phyloP scores from a whole-genome alignment of 2,797 vertebrate species.

The Dermochelys coriacea region DNA sequence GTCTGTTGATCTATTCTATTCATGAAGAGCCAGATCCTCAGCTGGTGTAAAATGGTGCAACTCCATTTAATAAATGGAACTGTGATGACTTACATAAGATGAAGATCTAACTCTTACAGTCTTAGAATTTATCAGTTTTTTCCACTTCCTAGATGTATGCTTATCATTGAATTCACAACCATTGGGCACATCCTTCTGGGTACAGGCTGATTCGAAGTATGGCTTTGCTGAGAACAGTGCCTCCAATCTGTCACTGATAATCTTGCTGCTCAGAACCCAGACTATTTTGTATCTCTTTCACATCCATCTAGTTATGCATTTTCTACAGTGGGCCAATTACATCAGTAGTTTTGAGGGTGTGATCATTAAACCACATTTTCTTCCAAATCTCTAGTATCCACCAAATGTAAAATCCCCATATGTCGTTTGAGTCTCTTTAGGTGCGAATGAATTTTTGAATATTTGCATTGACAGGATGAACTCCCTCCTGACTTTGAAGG shows the following conservation, averaged over 20 bases:
- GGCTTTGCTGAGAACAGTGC: neutral
- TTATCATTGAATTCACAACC: neutral
- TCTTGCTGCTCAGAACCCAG: neutral
- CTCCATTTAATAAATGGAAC: neutral
- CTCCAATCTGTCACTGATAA: neutral
- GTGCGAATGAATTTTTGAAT: neutral
- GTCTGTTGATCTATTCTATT: neutral
- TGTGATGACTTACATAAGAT: neutral
- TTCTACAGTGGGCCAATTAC: neutral
- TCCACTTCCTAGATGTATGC: neutral
- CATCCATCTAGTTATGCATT: neutral
- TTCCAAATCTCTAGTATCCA: neutral
- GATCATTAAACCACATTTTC: neutral
- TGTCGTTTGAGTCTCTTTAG: neutral
- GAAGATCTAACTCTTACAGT: neutral
- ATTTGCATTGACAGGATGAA: neutral
- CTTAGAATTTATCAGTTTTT: accelerated
- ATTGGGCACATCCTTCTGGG: accelerated
- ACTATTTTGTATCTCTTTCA: neutral
- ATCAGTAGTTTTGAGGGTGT: neutral
- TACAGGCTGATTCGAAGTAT: neutral
- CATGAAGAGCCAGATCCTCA: neutral
- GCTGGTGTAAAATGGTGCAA: neutral
- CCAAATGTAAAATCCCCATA: neutral
- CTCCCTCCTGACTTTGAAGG: neutral